phyloP scores from a whole-genome alignment of 2,797 vertebrate species.

The Pangasius larnaudii region DNA sequence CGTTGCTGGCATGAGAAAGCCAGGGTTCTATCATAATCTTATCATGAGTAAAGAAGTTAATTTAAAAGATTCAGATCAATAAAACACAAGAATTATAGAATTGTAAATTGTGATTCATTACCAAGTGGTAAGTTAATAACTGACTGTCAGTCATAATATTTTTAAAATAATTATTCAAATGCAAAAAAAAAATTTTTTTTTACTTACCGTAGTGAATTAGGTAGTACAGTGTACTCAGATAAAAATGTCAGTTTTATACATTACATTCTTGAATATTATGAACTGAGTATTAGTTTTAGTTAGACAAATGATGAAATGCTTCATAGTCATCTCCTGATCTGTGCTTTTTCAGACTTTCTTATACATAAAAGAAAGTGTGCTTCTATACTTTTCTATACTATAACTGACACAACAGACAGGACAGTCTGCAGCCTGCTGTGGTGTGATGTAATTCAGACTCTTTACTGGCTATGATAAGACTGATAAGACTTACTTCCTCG shows the following conservation, averaged over 20 bases:
- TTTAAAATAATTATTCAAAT: not conserved
- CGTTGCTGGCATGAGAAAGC: conserved; percentile 63
- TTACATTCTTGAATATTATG: not conserved
- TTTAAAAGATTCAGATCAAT: not conserved
- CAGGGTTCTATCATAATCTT: not conserved
- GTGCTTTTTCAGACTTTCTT: not conserved
- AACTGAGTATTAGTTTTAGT: not conserved
- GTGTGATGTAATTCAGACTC: conserved; percentile 58
- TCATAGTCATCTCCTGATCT: not conserved
- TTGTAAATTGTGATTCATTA: not conserved
- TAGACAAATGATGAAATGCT: not conserved
- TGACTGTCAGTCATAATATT: not conserved
- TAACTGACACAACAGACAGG: conserved; percentile 19
- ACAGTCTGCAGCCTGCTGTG: not conserved
- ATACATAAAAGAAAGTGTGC: not conserved
- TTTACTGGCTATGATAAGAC: conserved; percentile 58
- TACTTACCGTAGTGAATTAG: not conserved
- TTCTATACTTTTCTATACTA: not conserved
- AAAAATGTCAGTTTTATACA: not conserved
- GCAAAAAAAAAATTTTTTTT: not conserved
- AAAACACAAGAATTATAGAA: not conserved
- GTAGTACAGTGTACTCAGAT: not conserved
- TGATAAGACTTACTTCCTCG: conserved; percentile 60
- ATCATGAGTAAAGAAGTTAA: not conserved
- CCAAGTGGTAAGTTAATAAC: not conserved